These are phyloP conservation scores for Hozukius guyotensis DNA, from an alignment of 2,797 vertebrate genomes.

Conservation along the genomic window DNA sequence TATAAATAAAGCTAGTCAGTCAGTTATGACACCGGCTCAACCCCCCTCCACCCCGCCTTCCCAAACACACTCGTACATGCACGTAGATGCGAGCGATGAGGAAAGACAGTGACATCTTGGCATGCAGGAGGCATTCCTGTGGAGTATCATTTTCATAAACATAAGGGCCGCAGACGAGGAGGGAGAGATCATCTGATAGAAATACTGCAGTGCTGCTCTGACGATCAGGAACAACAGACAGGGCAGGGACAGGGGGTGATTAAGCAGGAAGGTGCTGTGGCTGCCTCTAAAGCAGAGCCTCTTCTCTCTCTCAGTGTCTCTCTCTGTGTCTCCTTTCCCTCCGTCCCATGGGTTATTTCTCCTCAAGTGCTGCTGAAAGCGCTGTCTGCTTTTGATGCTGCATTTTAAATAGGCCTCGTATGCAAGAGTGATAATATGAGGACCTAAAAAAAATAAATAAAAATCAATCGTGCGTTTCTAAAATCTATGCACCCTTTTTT, in stretches of 20 bases:
- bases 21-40: conserved; percentile 40
- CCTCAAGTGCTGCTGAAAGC: conserved; percentile 46
- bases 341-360: conserved; percentile 51
- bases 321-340: conserved; percentile 31
- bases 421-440: conserved; percentile 10
- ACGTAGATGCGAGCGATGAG: conserved; percentile 69
- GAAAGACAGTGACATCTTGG: conserved; percentile 82
- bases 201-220: conserved; percentile 79
- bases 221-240: conserved; percentile 76
- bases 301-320: conserved; percentile 34
- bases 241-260: conserved; percentile 73
- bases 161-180: conserved; percentile 79
- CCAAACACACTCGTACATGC: conserved; percentile 42
- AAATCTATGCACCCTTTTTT: not conserved
- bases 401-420: conserved; percentile 38
- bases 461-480: not conserved
- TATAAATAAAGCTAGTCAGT: conserved; percentile 67
- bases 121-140: conserved; percentile 81
- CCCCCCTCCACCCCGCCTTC: not conserved
- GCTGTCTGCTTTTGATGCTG: conserved; percentile 34
- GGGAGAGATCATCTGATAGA: conserved; percentile 81
- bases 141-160: conserved; percentile 85
- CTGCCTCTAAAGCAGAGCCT: conserved; percentile 62
- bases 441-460: not conserved
- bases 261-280: conserved; percentile 73